A percentile compares a stretch with the other conserved stretches of the same genome.
phyloP scores from a whole-genome alignment of 1,140 invertebrate genomes.

The Drosophila saltans region DNA sequence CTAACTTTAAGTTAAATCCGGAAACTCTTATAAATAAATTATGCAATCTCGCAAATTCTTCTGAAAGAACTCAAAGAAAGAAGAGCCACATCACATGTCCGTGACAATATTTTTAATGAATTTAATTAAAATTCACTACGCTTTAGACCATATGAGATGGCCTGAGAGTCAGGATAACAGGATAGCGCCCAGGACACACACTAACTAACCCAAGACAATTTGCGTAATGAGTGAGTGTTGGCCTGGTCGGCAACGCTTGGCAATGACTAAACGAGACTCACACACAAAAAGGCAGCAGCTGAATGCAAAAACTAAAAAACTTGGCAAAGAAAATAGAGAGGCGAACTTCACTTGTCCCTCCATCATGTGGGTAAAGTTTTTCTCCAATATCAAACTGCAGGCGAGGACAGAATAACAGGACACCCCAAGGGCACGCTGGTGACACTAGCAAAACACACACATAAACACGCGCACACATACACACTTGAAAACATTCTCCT shows the following conservation, averaged over 20 bases:
- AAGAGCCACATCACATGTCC: not conserved
- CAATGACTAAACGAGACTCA: not conserved
- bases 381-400: slow-evolving; percentile 3
- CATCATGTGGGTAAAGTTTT: slow-evolving; percentile 16
- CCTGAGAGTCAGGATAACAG: slow-evolving; percentile 1
- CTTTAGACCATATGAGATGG: slow-evolving; percentile 33
- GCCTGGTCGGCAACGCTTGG: not conserved
- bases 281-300: slow-evolving; percentile 19
- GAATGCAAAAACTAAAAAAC: not conserved
- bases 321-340: slow-evolving; percentile 6
- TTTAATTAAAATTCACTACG: slow-evolving; percentile 74
- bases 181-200: slow-evolving; percentile 31
- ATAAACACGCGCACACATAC: slow-evolving; percentile 18
- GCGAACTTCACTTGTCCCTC: slow-evolving; percentile 2
- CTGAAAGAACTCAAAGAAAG: not conserved
- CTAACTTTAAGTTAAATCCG: not conserved
- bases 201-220: slow-evolving; percentile 65
- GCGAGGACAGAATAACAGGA: slow-evolving; percentile 3
- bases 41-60: not conserved
- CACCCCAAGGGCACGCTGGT: slow-evolving; percentile 28
- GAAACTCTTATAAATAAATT: not conserved
- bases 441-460: slow-evolving; percentile 16
- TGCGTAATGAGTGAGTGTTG: slow-evolving; percentile 67
- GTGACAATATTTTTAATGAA: slow-evolving; percentile 57
- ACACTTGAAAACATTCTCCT: slow-evolving; percentile 1